Percentiles rank a stretch among this genome's conserved stretches.
Evolutionary conservation across 1,140 invertebrate species (phyloP).

Genomic region (Sogatella furcifera): DNA sequence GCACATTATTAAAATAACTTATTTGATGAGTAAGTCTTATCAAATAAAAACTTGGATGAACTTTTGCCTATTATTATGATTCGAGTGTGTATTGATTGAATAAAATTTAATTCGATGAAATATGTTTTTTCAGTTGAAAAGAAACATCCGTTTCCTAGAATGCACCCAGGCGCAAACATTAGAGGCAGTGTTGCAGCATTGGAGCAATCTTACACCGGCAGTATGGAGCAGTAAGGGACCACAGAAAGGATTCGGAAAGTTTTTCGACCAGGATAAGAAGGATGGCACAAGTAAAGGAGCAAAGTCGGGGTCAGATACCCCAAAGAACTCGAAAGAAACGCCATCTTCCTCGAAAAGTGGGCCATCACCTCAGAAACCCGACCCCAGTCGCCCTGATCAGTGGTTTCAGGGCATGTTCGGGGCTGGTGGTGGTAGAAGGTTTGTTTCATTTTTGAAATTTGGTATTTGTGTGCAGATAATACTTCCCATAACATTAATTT

Average conservation of each 20-base stretch:
- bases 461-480: too few relatives aligned
- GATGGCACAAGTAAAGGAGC: slow-evolving; percentile 27
- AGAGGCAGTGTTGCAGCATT: slow-evolving; percentile 38
- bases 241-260: slow-evolving; percentile 89
- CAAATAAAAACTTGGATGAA: too few relatives aligned
- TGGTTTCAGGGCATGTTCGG: slow-evolving; percentile 24
- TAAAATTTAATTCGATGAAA: not conserved
- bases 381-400: slow-evolving; percentile 2
- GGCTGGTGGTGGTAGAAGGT: slow-evolving; percentile 15
- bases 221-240: slow-evolving; percentile 45
- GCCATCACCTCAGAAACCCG: not conserved
- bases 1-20: too few relatives aligned
- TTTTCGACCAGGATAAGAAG: slow-evolving; percentile 53
- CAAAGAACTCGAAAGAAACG: slow-evolving; percentile 4
- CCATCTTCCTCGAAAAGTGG: slow-evolving; percentile 2
- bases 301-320: slow-evolving; percentile 24
- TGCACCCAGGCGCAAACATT: slow-evolving; percentile 27
- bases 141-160: slow-evolving; percentile 21
- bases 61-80: too few relatives aligned
- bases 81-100: too few relatives aligned
- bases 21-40: too few relatives aligned
- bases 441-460: not conserved
- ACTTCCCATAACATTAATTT: too few relatives aligned
- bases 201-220: slow-evolving; percentile 34
- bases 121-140: slow-evolving; percentile 22